Conservation (phyloP, 2,888 invertebrate genomes). For the Erpobdella octoculata region DNA sequence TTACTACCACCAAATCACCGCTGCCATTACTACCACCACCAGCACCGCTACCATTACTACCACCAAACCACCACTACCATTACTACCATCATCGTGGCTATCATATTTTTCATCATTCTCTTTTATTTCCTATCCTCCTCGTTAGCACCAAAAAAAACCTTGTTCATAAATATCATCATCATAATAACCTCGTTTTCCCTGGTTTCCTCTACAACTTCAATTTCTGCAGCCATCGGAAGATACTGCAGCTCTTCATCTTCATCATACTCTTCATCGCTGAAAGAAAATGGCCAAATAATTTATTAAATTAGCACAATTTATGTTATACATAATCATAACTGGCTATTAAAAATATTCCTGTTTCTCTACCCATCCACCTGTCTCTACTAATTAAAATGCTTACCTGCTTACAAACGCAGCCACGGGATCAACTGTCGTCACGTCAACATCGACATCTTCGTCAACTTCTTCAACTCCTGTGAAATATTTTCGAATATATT, state of each 20-base stretch:
- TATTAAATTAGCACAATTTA: not conserved
- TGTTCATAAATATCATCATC: no score
- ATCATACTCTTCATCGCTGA: constrained; percentile 47
- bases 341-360: not conserved
- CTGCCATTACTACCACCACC: no score
- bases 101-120: no score
- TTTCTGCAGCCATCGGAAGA: constrained; percentile 54
- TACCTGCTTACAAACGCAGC: constrained; percentile 83
- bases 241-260: constrained; percentile 49
- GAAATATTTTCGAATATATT: not conserved
- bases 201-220: constrained; percentile 52
- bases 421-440: constrained; percentile 78
- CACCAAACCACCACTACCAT: no score
- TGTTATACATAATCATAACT: not conserved
- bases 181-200: no score
- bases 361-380: no score
- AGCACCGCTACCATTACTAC: no score
- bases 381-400: not conserved
- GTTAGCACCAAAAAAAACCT: no score
- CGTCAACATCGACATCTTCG: constrained; percentile 63
- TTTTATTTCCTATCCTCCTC: no score
- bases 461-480: constrained; percentile 42
- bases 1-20: no score
- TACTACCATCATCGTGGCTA: no score
- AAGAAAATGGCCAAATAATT: not conserved